These are phyloP conservation scores for Barbus barbus DNA, from an alignment of 2,113 vertebrate species.

Conservation along the genomic window DNA sequence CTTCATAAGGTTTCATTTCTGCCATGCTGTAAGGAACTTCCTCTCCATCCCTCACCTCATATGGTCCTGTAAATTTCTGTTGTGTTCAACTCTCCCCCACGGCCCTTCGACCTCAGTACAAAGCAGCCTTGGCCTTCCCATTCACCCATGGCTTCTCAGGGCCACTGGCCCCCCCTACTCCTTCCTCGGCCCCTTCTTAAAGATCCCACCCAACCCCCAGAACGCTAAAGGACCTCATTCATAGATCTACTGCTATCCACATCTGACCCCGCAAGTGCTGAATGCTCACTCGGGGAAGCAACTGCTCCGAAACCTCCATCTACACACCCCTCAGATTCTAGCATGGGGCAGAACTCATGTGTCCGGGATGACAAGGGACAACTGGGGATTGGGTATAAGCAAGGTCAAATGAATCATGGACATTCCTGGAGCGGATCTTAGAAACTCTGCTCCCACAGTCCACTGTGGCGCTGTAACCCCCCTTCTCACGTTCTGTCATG, in stretches of 20 bases:
- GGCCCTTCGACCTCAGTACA: slow-evolving; percentile 46
- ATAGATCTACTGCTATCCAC: slow-evolving; percentile 28
- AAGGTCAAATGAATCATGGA: slow-evolving; percentile 54
- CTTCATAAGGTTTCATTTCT: not conserved
- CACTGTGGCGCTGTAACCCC: slow-evolving; percentile 4
- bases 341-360: not conserved
- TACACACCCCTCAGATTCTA: not conserved
- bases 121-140: slow-evolving; percentile 56
- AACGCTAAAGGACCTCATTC: slow-evolving; percentile 50
- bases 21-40: not conserved
- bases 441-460: slow-evolving; percentile 57
- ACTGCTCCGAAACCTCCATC: slow-evolving; percentile 9
- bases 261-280: slow-evolving; percentile 11
- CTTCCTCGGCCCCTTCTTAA: slow-evolving; percentile 30
- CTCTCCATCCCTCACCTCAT: slow-evolving; percentile 38
- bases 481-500: slow-evolving; percentile 37
- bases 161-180: slow-evolving; percentile 38
- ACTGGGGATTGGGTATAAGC: slow-evolving; percentile 30
- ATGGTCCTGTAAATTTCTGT: slow-evolving; percentile 27
- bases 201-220: slow-evolving; percentile 49
- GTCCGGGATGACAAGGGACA: slow-evolving; percentile 8
- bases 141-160: slow-evolving; percentile 50
- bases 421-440: slow-evolving; percentile 58
- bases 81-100: slow-evolving; percentile 35
- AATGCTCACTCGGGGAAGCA: slow-evolving; percentile 21